These are phyloP conservation scores for Papilio demoleus DNA, from an alignment of 2,888 invertebrate species.

Conservation along the genomic window DNA sequence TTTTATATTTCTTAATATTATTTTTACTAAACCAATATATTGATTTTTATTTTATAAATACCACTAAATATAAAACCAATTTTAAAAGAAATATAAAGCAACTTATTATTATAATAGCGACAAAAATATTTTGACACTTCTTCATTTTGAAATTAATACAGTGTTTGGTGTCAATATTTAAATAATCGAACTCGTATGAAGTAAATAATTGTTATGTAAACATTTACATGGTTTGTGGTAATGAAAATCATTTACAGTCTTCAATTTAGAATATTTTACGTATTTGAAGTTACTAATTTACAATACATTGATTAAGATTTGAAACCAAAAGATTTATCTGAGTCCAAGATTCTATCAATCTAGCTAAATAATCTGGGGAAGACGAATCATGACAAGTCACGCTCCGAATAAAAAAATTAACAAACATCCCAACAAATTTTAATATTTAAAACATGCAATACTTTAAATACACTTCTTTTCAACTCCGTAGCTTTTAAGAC, in stretches of 20 bases:
- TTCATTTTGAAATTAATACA: background rate
- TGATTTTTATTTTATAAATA: background rate
- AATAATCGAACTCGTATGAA: too few relatives aligned
- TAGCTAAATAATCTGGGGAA: constrained; percentile 9
- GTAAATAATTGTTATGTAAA: background rate
- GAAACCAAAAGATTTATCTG: background rate
- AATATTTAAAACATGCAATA: constrained; percentile 32
- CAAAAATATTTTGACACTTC: background rate
- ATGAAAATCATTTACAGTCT: too few relatives aligned
- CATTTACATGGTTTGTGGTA: too few relatives aligned
- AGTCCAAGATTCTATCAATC: background rate
- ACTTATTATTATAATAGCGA: too few relatives aligned
- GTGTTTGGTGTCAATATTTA: background rate
- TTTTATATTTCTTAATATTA: too few relatives aligned
- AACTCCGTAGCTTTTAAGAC: constrained; percentile 38
- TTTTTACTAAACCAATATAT: background rate
- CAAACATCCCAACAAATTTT: constrained; percentile 40
- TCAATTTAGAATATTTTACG: background rate
- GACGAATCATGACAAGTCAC: constrained; percentile 28
- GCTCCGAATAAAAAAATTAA: constrained; percentile 33
- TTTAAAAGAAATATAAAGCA: too few relatives aligned
- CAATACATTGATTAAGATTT: background rate
- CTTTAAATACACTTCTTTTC: background rate
- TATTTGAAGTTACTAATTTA: too few relatives aligned
- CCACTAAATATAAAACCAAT: too few relatives aligned